These are phyloP conservation scores for Pseudoips prasinana DNA, from an alignment of 2,888 invertebrate genomes.

Conservation along the genomic window DNA sequence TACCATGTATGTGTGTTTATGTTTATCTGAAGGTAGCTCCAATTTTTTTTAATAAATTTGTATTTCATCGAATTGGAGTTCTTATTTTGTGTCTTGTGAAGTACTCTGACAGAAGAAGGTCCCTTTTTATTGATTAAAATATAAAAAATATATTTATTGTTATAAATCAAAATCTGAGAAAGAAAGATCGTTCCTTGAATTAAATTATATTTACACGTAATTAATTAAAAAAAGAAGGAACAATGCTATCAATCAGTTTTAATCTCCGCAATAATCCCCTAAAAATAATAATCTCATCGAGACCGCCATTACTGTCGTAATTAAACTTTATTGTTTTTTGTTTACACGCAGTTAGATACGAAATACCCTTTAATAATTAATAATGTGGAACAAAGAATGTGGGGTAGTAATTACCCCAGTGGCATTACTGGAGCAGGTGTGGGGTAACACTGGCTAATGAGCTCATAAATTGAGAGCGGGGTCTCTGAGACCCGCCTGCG, in stretches of 20 bases:
- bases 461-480: conserved; percentile 42
- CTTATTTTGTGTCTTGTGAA: too few species aligned
- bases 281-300: conserved; percentile 31
- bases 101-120: too few species aligned
- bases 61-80: too few species aligned
- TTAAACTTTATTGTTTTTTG: conserved; percentile 47
- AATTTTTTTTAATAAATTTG: too few species aligned
- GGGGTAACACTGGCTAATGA: conserved; percentile 40
- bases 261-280: conserved; percentile 18
- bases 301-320: conserved; percentile 34
- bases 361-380: conserved; percentile 48
- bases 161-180: too few species aligned
- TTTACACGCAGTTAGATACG: conserved; percentile 32
- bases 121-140: too few species aligned
- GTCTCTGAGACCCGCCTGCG: conserved; percentile 26
- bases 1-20: too few species aligned
- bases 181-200: too few species aligned
- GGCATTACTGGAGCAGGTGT: conserved; percentile 38
- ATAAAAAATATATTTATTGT: too few species aligned
- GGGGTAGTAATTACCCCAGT: conserved; percentile 39
- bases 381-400: conserved; percentile 53
- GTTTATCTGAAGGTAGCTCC: too few species aligned
- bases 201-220: conserved; percentile 11
- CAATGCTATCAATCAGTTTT: conserved; percentile 19
- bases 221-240: conserved; percentile 14